Conservation (phyloP, 2,113 vertebrate species). For the Cynocephalus volans region DNA sequence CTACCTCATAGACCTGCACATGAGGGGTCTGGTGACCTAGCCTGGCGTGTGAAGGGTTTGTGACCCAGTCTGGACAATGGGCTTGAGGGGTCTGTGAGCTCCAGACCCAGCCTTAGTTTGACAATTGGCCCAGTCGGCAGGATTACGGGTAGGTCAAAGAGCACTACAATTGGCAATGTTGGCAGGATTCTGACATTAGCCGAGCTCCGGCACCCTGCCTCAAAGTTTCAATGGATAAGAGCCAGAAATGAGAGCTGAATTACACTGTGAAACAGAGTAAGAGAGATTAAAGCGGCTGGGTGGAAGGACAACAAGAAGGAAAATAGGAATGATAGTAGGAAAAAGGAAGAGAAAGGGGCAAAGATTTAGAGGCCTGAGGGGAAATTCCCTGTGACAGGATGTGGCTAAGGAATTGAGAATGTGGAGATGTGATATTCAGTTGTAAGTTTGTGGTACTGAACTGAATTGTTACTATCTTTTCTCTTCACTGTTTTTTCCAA, state of each 20-base stretch:
- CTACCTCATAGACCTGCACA: too few relatives aligned
- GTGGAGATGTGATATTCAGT: background rate
- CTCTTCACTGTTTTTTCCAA: background rate
- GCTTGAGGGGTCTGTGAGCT: too few relatives aligned
- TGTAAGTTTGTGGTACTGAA: background rate
- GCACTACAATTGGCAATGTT: too few relatives aligned
- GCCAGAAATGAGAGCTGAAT: background rate
- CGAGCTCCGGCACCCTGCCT: background rate
- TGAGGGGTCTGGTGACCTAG: too few relatives aligned
- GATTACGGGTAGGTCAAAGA: too few relatives aligned
- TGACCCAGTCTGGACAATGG: too few relatives aligned
- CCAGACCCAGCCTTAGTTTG: too few relatives aligned
- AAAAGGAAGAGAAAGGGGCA: background rate
- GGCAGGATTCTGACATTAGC: too few relatives aligned
- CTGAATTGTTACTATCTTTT: background rate
- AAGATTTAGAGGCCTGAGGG: background rate
- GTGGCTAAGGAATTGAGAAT: background rate
- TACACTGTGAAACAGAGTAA: background rate
- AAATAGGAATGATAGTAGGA: background rate
- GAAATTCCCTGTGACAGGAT: background rate
- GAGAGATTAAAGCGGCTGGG: background rate
- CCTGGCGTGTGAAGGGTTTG: too few relatives aligned
- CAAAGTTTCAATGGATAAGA: constrained; percentile 40
- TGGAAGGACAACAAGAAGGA: background rate
- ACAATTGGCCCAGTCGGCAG: too few relatives aligned